Evolutionary conservation across 1,140 invertebrate genomes (phyloP), one percentile per base, ranked within the genome.

Genomic region (Amphibalanus amphitrite): DNA sequence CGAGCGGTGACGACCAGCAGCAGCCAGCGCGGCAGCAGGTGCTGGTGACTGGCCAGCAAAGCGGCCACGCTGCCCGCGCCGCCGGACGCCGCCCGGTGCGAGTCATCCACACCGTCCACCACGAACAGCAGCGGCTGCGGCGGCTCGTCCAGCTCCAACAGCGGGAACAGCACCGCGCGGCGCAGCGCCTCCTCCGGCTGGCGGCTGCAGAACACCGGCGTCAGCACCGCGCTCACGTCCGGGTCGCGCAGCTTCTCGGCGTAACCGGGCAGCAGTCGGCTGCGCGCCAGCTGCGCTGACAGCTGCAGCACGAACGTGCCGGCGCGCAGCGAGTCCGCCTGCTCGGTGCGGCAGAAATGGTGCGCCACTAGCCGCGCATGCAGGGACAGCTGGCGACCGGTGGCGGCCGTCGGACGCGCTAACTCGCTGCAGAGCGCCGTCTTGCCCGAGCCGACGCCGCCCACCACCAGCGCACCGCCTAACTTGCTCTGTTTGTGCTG

Each of bases 21-120:
- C 40, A 98, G 79, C 94, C 94, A 98, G 73, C 90, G 89, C 0
- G 94, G 95, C 76, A 98, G 88, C n/a, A 95, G 80, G 76, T 95
- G 90, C 78, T 95, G 92, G 79, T 95, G 91, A 74, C 90, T 90
- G 0, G 92, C 89, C 28, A 97, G 79, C 13, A 97, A 82, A 76
- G 93, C 90, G 0, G 90, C 90, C 25, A 95, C 92, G 23, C 89
- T 92, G 0, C 79, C 79, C 67, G 79, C 80, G 38, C 28, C 80
- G 78, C 69, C n/a, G 25, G 73, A 30, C 26, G 75, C 71, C 64
- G 72, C 70, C 67, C 77, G 81, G 28, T 75, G 69, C 8, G 82
- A 87, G 78, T 95, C 93, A 79, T 97, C 94, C 28, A 97, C 90
- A 0, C 92, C 95, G 77, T 97, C 94, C 0, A 97, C 91, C 17